Base-by-base conservation (phyloP, 2,888 invertebrate species). In the Choristoneura rosaceana region DNA sequence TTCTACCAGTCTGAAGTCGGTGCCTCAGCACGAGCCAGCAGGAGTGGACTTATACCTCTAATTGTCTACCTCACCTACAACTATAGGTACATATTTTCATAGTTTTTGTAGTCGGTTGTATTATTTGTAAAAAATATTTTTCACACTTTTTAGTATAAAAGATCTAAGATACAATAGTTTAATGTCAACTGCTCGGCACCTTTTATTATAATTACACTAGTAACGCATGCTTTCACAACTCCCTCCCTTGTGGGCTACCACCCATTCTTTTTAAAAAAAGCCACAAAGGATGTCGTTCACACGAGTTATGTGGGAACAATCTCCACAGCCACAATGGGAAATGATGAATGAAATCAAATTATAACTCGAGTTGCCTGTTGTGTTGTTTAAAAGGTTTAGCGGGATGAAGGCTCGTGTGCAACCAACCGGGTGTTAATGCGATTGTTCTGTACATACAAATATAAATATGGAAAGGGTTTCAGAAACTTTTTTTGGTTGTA, bases 271-370 rank as follows among this genome's bases (percentile, higher is more conserved):
- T 47, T 52, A 15, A 45, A 45, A 55, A 15, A 69, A 34, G 45
- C 63, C 15, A 52, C 50, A 63, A 55, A 63, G 62, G 47, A n/a
- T 34, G 15, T 60, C 8, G 33, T 63, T 17, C 43, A 25, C 15
- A 62, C n/a, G 69, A 69, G 41, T 62, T 69, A 43, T 43, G 62
- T 50, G 33, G 25, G n/a, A 43, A 41, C 43, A 41, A 25, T 41
- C 17, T 62, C 45, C 34, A n/a, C 47, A n/a, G 60, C 38, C 38
- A 33, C 50, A 52, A 41, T 12, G 62, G 55, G 34, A 63, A 52
- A 62, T 63, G 55, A 63, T 63, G 63, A 69, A 69, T 69, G 43
- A 58, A 69, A 63, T 55, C 63, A 45, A 69, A 55, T 63, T 58
- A 69, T 55, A 34, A 69, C 55, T 58, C 15, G 55, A 43, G 43